A percentile compares a stretch with the other conserved stretches of the same genome.
phyloP scores from a whole-genome alignment of 2,113 vertebrate genomes.

The Leuciscus idus region DNA sequence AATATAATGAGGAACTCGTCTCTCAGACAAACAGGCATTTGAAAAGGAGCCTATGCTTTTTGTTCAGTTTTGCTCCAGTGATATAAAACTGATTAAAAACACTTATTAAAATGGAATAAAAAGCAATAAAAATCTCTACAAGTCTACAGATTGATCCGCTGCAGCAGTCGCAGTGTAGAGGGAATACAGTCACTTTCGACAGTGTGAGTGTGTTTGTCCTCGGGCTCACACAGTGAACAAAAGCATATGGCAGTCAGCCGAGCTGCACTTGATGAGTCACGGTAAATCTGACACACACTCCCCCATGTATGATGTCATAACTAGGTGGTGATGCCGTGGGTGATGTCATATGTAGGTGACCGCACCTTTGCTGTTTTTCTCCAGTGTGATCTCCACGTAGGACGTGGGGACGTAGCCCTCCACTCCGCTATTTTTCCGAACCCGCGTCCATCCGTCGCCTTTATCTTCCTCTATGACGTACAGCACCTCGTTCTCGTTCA shows the following conservation, averaged over 20 bases:
- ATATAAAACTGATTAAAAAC: constrained; percentile 21
- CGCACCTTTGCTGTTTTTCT: constrained; percentile 99
- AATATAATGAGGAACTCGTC: neutral
- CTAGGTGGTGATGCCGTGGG: constrained; percentile 34
- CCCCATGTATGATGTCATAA: constrained; percentile 31
- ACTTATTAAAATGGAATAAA: constrained; percentile 5
- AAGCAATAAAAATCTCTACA: constrained; percentile 1
- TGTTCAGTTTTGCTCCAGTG: neutral
- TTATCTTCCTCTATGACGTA: constrained; percentile 98
- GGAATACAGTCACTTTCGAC: neutral
- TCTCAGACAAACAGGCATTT: neutral
- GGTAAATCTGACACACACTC: constrained; percentile 37
- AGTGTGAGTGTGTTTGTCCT: constrained; percentile 49
- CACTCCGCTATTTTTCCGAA: constrained; percentile 92
- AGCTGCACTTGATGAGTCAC: constrained; percentile 20
- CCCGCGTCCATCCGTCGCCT: constrained; percentile 97
- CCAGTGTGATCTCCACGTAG: constrained; percentile 97
- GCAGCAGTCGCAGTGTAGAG: constrained; percentile 24
- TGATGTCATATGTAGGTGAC: constrained; percentile 96
- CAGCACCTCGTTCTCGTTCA: constrained; percentile 93
- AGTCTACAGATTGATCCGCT: neutral
- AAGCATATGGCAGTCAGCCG: constrained; percentile 31
- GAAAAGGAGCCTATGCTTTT: neutral
- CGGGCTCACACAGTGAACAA: constrained; percentile 77
- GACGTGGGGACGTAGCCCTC: constrained; percentile 98